Conservation (phyloP, 30 jellyfish, hydroid and myxozoan genomes). For the Sanderia malayensis region DNA sequence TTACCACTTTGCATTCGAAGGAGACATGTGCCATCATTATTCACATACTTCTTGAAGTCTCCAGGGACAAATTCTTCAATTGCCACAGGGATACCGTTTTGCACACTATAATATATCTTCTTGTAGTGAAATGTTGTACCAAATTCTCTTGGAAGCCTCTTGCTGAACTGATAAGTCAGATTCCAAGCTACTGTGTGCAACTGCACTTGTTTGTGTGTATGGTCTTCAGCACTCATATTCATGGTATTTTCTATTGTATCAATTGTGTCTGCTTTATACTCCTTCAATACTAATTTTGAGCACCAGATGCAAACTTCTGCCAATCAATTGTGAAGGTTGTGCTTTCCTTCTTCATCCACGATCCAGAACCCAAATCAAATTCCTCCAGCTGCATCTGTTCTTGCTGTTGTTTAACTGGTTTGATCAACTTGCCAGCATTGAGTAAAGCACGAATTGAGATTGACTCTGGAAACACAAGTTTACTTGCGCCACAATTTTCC, state of each 20-base stretch:
- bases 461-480: neutral
- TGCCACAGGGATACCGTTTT: slow-evolving; percentile 13
- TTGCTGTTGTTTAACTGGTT: slow-evolving; percentile 2
- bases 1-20: neutral
- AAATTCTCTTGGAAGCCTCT: slow-evolving; percentile 1
- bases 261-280: neutral
- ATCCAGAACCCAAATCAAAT: slow-evolving; percentile 2
- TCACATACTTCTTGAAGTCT: slow-evolving; percentile 23
- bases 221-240: slow-evolving; percentile 4
- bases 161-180: slow-evolving; percentile 1
- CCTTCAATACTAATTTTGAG: neutral
- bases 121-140: neutral
- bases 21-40: slow-evolving; percentile 31
- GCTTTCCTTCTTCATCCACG: slow-evolving; percentile 4
- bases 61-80: slow-evolving; percentile 41
- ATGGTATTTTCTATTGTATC: neutral
- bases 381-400: slow-evolving; percentile 2
- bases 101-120: neutral
- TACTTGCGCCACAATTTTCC: neutral
- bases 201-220: slow-evolving; percentile 2
- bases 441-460: neutral
- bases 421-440: slow-evolving; percentile 1
- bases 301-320: slow-evolving; percentile 3
- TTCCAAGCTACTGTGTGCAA: slow-evolving; percentile 2
- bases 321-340: neutral